Evolutionary conservation across 64 coral and sea anemone genomes (phyloP).

Genomic region (Trachythela sp.): DNA sequence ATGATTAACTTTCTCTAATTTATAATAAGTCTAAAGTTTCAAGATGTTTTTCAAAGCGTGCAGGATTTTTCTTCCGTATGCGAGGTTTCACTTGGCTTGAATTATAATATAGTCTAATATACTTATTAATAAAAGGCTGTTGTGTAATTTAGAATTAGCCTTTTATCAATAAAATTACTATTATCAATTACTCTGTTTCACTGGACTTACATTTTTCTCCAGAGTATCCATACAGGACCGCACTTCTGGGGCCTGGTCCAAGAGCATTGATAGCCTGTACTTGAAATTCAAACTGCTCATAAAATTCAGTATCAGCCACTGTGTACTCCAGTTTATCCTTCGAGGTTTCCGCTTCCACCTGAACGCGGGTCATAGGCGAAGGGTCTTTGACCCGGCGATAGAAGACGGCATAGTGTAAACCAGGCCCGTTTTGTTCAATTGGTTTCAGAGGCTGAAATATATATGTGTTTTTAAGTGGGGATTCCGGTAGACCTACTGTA

Average conservation of each 20-base stretch:
- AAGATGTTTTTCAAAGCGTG: too few relatives aligned
- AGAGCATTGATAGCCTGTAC: slow-evolving; percentile 16
- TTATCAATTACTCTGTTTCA: too few relatives aligned
- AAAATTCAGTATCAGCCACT: not conserved
- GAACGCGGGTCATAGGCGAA: not conserved
- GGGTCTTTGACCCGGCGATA: not conserved
- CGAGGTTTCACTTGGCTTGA: too few relatives aligned
- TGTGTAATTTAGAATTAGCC: too few relatives aligned
- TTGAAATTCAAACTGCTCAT: slow-evolving; percentile 12
- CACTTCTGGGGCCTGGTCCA: not conserved
- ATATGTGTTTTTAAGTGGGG: not conserved
- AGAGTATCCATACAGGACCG: not conserved
- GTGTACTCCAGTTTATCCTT: not conserved
- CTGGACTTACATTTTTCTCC: slow-evolving; percentile 16
- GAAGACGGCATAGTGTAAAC: slow-evolving; percentile 1
- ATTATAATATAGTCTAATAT: not conserved
- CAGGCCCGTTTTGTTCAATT: slow-evolving; percentile 1
- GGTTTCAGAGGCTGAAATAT: not conserved
- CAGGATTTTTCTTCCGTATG: too few relatives aligned
- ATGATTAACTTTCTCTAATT: too few relatives aligned
- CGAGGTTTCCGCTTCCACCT: not conserved
- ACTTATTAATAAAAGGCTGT: too few relatives aligned
- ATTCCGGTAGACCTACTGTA: too few relatives aligned
- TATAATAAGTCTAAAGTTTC: too few relatives aligned
- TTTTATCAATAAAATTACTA: too few relatives aligned